phyloP scores from a whole-genome alignment of 2,888 invertebrate genomes.

The Holacanthella duospinosa region DNA sequence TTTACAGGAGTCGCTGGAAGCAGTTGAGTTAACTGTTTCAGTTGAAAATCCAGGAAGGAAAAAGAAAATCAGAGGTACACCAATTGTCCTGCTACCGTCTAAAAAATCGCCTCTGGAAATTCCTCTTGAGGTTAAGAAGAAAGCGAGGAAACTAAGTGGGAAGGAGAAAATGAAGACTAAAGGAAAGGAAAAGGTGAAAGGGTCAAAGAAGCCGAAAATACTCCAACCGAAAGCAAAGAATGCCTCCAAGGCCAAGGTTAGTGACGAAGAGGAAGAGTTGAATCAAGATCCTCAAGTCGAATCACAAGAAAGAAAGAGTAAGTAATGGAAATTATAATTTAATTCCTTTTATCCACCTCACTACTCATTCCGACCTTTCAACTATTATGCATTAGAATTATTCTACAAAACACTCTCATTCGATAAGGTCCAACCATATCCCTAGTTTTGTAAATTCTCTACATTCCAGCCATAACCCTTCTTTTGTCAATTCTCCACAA shows the following conservation, averaged over 20 bases:
- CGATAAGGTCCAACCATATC: too few relatives aligned
- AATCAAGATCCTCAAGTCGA: too few relatives aligned
- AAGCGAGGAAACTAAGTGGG: slow-evolving; percentile 11
- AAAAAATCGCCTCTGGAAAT: not conserved
- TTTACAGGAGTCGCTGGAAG: not conserved
- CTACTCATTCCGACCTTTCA: too few relatives aligned
- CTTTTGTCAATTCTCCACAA: too few relatives aligned
- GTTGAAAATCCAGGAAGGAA: not conserved
- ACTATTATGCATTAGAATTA: too few relatives aligned
- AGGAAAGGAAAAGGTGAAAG: slow-evolving; percentile 17
- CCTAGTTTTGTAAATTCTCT: too few relatives aligned
- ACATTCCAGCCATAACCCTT: too few relatives aligned
- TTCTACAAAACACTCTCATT: too few relatives aligned
- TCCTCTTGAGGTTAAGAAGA: slow-evolving; percentile 7
- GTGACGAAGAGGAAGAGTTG: slow-evolving; percentile 14
- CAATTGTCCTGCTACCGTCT: not conserved
- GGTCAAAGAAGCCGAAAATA: slow-evolving; percentile 30
- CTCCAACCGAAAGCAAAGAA: slow-evolving; percentile 37
- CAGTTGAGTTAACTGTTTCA: not conserved
- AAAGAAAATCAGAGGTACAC: not conserved
- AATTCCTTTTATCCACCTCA: too few relatives aligned
- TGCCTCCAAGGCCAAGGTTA: slow-evolving; percentile 10
- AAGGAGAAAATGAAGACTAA: slow-evolving; percentile 4
- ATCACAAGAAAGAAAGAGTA: slow-evolving; percentile 7
- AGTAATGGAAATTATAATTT: not conserved